A percentile compares a stretch with the other conserved stretches of the same genome.
Evolutionary conservation across 2,888 invertebrate species (phyloP).

Genomic region (Dolomedes plantarius): DNA sequence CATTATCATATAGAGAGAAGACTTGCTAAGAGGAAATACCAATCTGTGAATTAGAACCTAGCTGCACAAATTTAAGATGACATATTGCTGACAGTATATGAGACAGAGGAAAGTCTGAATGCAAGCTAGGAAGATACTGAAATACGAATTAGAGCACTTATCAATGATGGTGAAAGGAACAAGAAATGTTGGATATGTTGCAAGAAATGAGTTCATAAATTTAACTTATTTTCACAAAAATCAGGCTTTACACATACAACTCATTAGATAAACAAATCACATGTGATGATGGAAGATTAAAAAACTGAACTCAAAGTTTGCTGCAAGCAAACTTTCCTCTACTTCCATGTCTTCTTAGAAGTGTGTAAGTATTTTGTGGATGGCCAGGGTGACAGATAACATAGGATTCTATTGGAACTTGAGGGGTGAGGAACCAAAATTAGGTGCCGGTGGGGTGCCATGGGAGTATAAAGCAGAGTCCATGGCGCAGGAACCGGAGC

Average conservation of each 20-base stretch:
- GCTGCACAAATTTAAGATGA: constrained; percentile 32
- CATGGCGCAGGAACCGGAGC: constrained; percentile 68
- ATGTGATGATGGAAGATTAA: no score
- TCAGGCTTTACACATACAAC: no score
- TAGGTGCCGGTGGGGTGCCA: constrained; percentile 61
- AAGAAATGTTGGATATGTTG: no score
- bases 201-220: no score
- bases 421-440: constrained; percentile 71
- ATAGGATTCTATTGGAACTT: constrained; percentile 67
- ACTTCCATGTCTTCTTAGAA: constrained; percentile 24
- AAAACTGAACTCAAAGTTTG: no score
- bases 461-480: constrained; percentile 67
- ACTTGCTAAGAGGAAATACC: constrained; percentile 58
- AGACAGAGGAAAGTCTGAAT: constrained; percentile 46
- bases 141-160: no score
- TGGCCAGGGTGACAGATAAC: constrained; percentile 66
- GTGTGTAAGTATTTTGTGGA: constrained; percentile 50
- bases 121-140: no score
- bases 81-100: constrained; percentile 10
- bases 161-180: no score
- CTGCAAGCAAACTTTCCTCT: constrained; percentile 39
- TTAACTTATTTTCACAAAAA: no score
- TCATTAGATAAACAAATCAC: no score
- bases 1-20: constrained; percentile 35
- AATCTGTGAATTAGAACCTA: constrained; percentile 39